Conservation (phyloP, 2,888 invertebrate species). For the Eilema griseolum region DNA sequence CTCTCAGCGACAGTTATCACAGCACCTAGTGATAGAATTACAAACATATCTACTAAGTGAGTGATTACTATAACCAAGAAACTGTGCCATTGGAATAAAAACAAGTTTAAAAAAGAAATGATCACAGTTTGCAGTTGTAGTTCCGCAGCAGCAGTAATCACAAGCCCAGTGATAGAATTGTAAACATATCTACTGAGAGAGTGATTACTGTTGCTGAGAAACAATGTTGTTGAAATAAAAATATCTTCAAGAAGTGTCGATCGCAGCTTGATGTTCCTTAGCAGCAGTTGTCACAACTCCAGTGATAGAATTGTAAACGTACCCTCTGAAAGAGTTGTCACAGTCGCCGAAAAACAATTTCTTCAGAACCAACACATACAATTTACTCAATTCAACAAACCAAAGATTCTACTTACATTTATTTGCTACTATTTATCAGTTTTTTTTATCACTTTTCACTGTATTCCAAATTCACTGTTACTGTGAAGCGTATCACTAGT, state of each 20-base stretch:
- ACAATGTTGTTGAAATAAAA: conserved; percentile 22
- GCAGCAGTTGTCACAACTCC: conserved; percentile 39
- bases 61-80: conserved; percentile 7
- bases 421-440: background rate
- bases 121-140: background rate
- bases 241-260: conserved; percentile 41
- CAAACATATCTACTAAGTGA: conserved; percentile 19
- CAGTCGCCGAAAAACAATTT: background rate
- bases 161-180: conserved; percentile 40
- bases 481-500: background rate
- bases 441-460: background rate
- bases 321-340: conserved; percentile 36
- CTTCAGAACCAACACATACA: background rate
- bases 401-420: background rate
- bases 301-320: conserved; percentile 46
- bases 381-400: no score
- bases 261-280: conserved; percentile 23
- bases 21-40: conserved; percentile 34
- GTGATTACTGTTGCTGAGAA: conserved; percentile 39
- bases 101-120: background rate
- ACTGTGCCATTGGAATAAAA: background rate
- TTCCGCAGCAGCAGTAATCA: conserved; percentile 19
- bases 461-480: background rate
- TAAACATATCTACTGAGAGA: conserved; percentile 35
- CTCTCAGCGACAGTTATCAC: background rate